These are phyloP conservation scores for Drosophila ironensis DNA, from an alignment of 1,140 invertebrate species.

Conservation along the genomic window DNA sequence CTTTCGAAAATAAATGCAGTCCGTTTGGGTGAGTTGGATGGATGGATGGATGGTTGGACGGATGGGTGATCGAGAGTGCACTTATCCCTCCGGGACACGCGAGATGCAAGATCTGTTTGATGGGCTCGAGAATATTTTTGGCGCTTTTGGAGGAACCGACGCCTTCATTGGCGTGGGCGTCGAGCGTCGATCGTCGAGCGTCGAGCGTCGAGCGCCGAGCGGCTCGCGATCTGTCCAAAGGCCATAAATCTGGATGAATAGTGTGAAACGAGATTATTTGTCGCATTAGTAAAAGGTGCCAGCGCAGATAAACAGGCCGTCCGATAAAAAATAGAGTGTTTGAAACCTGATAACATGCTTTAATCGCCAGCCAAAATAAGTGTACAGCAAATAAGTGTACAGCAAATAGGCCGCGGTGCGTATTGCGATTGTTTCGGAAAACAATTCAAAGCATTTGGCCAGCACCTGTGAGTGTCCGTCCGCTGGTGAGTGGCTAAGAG, in stretches of 20 bases:
- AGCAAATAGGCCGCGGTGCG: too few species aligned
- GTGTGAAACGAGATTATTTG: too few species aligned
- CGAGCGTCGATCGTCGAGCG: too few species aligned
- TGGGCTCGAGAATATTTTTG: background rate
- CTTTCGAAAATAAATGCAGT: slow-evolving; percentile 31
- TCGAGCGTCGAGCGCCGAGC: too few species aligned
- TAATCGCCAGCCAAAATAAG: background rate
- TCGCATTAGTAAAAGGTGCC: too few species aligned
- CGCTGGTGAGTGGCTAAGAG: too few species aligned
- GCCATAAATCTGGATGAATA: background rate
- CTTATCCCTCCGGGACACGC: slow-evolving; percentile 16
- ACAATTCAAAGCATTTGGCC: too few species aligned
- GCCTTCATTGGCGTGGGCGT: background rate
- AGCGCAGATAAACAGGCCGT: background rate
- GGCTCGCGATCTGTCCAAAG: background rate
- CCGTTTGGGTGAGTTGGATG: too few species aligned
- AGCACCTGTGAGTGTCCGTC: too few species aligned
- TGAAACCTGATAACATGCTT: background rate
- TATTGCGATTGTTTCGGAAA: too few species aligned
- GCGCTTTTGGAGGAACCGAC: background rate
- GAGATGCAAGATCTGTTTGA: background rate
- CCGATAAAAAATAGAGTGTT: too few species aligned
- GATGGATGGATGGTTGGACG: too few species aligned
- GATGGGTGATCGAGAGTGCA: slow-evolving; percentile 4
- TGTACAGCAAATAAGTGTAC: background rate